These are phyloP conservation scores for Oryctolagus cuniculus DNA, from an alignment of 2,113 vertebrate genomes.

Conservation along the genomic window DNA sequence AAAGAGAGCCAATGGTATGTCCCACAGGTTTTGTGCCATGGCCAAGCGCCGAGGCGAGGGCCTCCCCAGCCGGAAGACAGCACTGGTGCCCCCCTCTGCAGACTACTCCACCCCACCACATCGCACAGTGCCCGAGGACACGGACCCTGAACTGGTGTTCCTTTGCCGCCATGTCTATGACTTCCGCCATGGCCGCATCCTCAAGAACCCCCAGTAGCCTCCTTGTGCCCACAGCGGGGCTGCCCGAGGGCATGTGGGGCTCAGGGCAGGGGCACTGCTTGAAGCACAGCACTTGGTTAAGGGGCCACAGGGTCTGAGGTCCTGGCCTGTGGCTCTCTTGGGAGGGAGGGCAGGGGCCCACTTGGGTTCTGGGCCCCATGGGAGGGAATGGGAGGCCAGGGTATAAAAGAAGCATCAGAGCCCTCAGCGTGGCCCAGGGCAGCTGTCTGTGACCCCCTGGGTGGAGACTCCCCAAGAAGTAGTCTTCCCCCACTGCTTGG, in stretches of 20 bases:
- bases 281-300: constrained; percentile 92
- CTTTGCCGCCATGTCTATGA: constrained; percentile 99
- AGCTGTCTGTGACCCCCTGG: neutral
- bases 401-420: constrained; percentile 49
- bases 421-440: constrained; percentile 38
- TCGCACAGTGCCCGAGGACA: constrained; percentile 96
- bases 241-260: constrained; percentile 44
- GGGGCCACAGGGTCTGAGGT: constrained; percentile 77
- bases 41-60: constrained; percentile 96
- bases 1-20: constrained; percentile 10
- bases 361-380: constrained; percentile 40
- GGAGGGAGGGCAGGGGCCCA: constrained; percentile 65
- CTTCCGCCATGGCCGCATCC: constrained; percentile 97
- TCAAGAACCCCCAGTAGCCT: constrained; percentile 98
- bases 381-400: constrained; percentile 74
- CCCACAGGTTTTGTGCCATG: constrained; percentile 99
- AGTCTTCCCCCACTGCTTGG: constrained; percentile 60
- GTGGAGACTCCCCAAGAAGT: constrained; percentile 48
- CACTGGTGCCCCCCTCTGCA: constrained; percentile 94
- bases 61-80: constrained; percentile 91
- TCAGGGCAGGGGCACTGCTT: constrained; percentile 74
- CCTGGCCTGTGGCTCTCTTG: constrained; percentile 68
- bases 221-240: constrained; percentile 40
- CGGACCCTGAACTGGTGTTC: constrained; percentile 97
- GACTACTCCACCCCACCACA: constrained; percentile 95